Conservation (phyloP, 2,113 vertebrate genomes). For the Ceratotherium simum region DNA sequence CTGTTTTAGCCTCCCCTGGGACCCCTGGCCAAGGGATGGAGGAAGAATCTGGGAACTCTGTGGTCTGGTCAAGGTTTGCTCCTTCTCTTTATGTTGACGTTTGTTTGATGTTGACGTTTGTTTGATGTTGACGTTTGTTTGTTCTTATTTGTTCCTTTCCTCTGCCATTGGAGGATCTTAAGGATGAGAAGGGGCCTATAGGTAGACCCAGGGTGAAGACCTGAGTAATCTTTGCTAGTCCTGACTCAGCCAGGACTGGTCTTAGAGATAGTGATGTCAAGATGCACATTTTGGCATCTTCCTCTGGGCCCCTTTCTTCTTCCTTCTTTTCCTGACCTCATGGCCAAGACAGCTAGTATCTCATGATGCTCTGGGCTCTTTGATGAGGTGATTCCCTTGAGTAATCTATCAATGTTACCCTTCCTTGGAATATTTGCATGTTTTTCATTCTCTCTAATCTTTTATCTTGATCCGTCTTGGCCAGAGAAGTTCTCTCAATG, state of each 20-base stretch:
- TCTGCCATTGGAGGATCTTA: neutral
- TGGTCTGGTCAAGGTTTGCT: neutral
- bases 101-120: neutral
- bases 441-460: neutral
- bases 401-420: neutral
- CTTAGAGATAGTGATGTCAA: neutral
- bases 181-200: neutral
- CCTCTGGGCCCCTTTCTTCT: neutral
- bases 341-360: neutral
- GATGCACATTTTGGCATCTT: neutral
- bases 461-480: neutral
- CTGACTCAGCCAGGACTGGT: neutral
- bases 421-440: neutral
- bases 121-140: neutral
- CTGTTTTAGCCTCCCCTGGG: neutral
- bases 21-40: neutral
- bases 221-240: neutral
- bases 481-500: neutral
- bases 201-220: neutral
- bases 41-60: neutral
- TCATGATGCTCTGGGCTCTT: neutral
- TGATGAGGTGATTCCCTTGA: neutral
- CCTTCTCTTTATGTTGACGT: neutral
- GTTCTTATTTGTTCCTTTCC: neutral
- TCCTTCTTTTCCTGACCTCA: neutral